Conservation (phyloP, 2,113 vertebrate species). For the Cynopterus brachyotis region DNA sequence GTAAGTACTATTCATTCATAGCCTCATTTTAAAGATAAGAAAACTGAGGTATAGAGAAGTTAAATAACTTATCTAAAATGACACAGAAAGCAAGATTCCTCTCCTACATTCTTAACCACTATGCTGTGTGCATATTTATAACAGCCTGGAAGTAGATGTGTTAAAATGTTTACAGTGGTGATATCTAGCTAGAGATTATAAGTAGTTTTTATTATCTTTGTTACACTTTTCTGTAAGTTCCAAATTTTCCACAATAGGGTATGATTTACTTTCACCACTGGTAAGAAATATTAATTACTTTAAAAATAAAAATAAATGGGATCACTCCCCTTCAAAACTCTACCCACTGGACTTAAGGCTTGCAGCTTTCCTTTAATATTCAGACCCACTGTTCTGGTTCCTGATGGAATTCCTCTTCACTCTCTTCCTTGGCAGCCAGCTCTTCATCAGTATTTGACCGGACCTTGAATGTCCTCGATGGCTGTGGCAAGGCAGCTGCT, state of each 20-base stretch:
- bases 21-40: slow-evolving; percentile 15
- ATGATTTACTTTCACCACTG: slow-evolving; percentile 23
- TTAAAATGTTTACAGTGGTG: background rate
- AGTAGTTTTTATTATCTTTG: background rate
- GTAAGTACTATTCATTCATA: background rate
- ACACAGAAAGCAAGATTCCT: background rate
- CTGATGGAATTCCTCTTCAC: background rate
- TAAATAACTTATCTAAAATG: background rate
- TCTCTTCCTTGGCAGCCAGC: slow-evolving; percentile 26
- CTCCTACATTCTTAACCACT: background rate
- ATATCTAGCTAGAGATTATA: background rate
- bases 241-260: background rate
- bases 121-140: background rate
- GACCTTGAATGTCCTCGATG: slow-evolving; percentile 5
- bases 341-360: background rate
- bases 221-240: slow-evolving; percentile 3
- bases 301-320: slow-evolving; percentile 29
- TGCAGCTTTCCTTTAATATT: background rate
- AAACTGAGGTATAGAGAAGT: slow-evolving; percentile 7
- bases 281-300: slow-evolving; percentile 39
- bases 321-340: background rate
- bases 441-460: slow-evolving; percentile 42
- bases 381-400: background rate
- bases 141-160: background rate
- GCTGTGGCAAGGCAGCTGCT: slow-evolving; percentile 52